Evolutionary conservation across 2,888 invertebrate genomes (phyloP).

Genomic region (Dinocampus coccinellae): DNA sequence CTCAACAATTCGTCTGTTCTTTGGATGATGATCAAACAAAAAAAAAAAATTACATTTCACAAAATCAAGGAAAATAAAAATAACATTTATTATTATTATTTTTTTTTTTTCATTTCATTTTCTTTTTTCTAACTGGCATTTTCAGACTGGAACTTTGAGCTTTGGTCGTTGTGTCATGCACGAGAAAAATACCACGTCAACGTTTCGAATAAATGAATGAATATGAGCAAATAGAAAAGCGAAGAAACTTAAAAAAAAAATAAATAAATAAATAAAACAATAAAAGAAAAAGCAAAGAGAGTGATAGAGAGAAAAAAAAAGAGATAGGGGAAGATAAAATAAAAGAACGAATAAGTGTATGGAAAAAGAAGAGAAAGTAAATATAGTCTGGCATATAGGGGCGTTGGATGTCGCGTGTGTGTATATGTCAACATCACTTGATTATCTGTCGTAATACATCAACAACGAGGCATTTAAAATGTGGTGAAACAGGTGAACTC

Average conservation of each 20-base stretch:
- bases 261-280: background rate
- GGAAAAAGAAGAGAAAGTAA: background rate
- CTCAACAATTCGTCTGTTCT: background rate
- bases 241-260: background rate
- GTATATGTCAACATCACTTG: constrained; percentile 26
- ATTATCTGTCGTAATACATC: constrained; percentile 47
- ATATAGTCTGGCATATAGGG: background rate
- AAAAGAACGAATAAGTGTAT: too few species aligned
- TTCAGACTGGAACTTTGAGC: background rate
- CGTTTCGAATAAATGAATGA: constrained; percentile 5
- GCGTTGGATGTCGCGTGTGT: constrained; percentile 1
- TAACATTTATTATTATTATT: too few species aligned
- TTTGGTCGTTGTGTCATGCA: constrained; percentile 11
- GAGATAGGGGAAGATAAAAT: background rate
- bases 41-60: background rate
- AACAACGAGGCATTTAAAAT: constrained; percentile 19
- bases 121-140: background rate
- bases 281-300: background rate
- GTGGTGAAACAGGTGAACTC: background rate
- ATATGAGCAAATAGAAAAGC: background rate
- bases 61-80: background rate
- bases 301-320: background rate
- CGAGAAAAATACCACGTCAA: constrained; percentile 30
- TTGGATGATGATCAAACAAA: background rate
- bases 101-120: too few species aligned